Percentiles rank a stretch among this genome's conserved stretches.
phyloP scores from a whole-genome alignment of 1,140 invertebrate species.

The Aleiodes sp. region DNA sequence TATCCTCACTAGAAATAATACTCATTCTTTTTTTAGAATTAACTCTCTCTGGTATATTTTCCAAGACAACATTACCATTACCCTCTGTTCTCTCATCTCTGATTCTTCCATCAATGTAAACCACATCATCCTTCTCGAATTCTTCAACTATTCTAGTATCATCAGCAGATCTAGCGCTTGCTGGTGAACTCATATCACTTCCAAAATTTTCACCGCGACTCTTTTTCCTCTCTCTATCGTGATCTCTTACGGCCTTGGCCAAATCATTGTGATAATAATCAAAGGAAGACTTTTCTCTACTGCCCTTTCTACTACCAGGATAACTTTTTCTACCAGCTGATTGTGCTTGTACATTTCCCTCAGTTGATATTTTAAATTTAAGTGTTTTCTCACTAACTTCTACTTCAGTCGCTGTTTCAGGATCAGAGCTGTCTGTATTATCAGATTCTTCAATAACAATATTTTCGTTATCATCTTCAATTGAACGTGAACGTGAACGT shows the following conservation, averaged over 20 bases:
- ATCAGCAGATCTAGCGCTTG: conserved; percentile 54
- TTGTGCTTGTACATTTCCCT: conserved; percentile 60
- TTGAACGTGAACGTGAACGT: conserved; percentile 57
- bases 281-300: conserved; percentile 65
- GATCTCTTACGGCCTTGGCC: conserved; percentile 55
- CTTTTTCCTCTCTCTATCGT: conserved; percentile 52
- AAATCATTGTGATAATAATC: conserved; percentile 62
- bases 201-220: conserved; percentile 54
- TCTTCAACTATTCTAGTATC: conserved; percentile 55
- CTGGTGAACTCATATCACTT: conserved; percentile 57
- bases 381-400: conserved; percentile 80
- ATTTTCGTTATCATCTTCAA: conserved; percentile 67
- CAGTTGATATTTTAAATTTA: conserved; percentile 79
- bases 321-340: conserved; percentile 68
- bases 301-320: conserved; percentile 71
- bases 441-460: conserved; percentile 68
- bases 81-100: conserved; percentile 41
- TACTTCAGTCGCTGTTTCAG: conserved; percentile 78
- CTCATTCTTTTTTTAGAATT: conserved; percentile 38
- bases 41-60: conserved; percentile 31
- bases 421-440: conserved; percentile 73
- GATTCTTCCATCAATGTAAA: conserved; percentile 29
- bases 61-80: conserved; percentile 45
- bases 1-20: conserved; percentile 3
- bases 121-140: conserved; percentile 49